Evolutionary conservation across 2,113 vertebrate genomes (phyloP), one percentile per base, ranked within the genome.

Genomic region (Psittacula cyanocephala): DNA sequence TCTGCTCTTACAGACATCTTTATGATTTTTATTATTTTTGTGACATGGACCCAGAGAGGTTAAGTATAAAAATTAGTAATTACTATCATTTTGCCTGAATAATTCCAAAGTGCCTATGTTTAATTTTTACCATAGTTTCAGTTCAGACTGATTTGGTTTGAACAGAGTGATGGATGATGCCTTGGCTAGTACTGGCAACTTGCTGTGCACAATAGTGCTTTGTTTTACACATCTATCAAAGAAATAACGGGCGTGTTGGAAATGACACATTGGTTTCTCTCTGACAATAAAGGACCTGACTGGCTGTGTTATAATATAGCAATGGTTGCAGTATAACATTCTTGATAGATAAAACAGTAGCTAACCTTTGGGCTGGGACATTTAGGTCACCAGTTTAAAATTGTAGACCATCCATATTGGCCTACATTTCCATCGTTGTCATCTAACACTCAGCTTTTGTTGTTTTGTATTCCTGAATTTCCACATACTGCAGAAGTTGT

Each of bases 171-270:
- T 81, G 77, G 92, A 65, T 41, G 75, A 72, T 94, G 49, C 44
- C 57, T 85, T 85, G 81, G 84, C 84, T 78, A 37, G 52, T 57
- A 57, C 17, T 57, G 52, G 72, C 69, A 95, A 84, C 92, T 88
- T 84, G 52, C 82, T 72, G 83, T 81, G 44, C 77, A 81, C 80
- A 79, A 18, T 37, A 68, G 72, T 53, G 67, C 74, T 95, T 95
- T 96, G 72, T 94, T 96, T 86, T 79, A 81, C 47, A 43, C 62
- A 90, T 95, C 72, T 93, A 95, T 96, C 95, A 95, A 87, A 95
- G 75, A 92, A 97, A 95, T 89, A 96, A 95, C 86, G 84, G 57
- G 39, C 10, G 17, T 94, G 72, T 90, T 96, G 83, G 85, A 91
- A 96, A 91, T 91, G 90, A 96, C 83, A 86, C 80, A 85, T 81